Base-by-base conservation (phyloP, 2,113 vertebrate species). In the Empidonax traillii region DNA sequence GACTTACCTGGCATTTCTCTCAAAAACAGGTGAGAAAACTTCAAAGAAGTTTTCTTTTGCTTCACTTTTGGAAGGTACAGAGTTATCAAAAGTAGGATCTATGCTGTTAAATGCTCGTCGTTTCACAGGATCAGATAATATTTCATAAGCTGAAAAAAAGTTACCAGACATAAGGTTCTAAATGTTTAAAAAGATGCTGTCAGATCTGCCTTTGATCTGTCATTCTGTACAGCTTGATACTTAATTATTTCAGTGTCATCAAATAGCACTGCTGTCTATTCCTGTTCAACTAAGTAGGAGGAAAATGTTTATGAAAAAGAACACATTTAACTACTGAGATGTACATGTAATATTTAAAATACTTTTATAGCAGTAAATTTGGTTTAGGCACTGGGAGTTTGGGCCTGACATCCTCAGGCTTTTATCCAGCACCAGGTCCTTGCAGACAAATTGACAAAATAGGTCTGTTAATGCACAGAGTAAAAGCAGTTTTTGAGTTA, bases 71-170 rank as follows among this genome's bases (percentile, higher is more conserved):
- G 99, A 99, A 94, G 99, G 99, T 96, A 99, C 98, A 0, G 97
- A 89, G 75, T 99, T 99, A 98, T 99, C 99, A 82, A 99, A 99
- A 90, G 99, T 99, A 23, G 99, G 99, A 94, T 99, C 99, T 58
- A 99, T 98, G 58, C 99, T 99, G 98, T 99, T 99, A 79, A 99
- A 99, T n/a, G 99, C 99, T 98, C 99, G 97, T 75, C 99, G 98
- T 96, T 99, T 99, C 95, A 99, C 95, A 2, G 99, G 99, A 94
- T 99, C 99, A 6, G 98, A 99, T 88, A 99, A 93, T 86, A 98
- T 98, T 98, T 99, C 99, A 85, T 99, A 98, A 90, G 99, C 99
- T 99, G 97, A 49, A 96, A 96, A 94, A 80, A 85, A 94, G 61
- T 83, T 58, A 89, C 28, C 94, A 75, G 84, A 79, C 27, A 90